phyloP scores from a whole-genome alignment of 1,140 invertebrate genomes.

The Cotesia glomerata region DNA sequence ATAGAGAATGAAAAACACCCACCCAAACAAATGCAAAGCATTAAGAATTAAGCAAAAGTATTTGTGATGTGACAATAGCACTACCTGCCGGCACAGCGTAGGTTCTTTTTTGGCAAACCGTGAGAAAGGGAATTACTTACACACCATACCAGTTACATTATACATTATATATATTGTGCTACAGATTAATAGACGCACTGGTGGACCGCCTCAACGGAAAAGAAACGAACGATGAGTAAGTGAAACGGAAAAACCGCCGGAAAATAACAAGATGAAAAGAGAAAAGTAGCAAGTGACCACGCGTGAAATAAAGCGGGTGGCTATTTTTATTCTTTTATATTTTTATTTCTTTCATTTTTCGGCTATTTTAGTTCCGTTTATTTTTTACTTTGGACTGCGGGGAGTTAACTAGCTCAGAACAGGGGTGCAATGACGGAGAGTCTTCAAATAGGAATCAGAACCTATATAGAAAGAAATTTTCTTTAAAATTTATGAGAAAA shows the following conservation, averaged over 20 bases:
- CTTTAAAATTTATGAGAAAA: too few species aligned
- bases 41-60: constrained; percentile 38
- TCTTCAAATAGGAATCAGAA: too few species aligned
- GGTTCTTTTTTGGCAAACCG: constrained; percentile 43
- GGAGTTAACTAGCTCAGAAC: constrained; percentile 31
- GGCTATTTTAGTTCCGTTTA: too few species aligned
- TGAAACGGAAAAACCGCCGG: constrained; percentile 1
- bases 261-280: not conserved
- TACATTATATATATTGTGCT: too few species aligned
- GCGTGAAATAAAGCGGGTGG: not conserved
- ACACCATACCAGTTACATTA: not conserved
- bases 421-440: not conserved
- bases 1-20: constrained; percentile 40
- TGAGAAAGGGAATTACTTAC: constrained; percentile 45
- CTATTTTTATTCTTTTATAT: too few species aligned
- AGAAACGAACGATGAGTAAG: not conserved
- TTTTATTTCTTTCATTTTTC: too few species aligned
- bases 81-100: constrained; percentile 31
- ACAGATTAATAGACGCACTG: not conserved
- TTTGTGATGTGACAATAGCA: constrained; percentile 39
- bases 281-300: constrained; percentile 8
- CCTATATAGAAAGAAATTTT: too few species aligned
- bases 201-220: not conserved
- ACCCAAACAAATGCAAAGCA: too few species aligned
- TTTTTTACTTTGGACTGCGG: constrained; percentile 12